Evolutionary conservation across 2,888 invertebrate genomes (phyloP).

Genomic region (Apotomis betuletana): DNA sequence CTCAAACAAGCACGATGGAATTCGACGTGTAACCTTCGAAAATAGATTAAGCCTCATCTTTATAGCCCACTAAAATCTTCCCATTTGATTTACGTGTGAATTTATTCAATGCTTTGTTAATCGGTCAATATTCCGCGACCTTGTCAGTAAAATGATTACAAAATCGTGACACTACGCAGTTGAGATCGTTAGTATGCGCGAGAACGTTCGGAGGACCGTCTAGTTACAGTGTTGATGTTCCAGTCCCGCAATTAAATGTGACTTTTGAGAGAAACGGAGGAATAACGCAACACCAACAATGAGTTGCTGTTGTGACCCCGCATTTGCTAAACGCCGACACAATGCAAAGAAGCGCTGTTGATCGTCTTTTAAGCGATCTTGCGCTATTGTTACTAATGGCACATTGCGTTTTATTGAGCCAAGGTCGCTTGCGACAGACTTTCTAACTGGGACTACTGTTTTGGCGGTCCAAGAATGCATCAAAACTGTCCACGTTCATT

Average conservation of each 20-base stretch:
- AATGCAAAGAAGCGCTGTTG: slow-evolving; percentile 74
- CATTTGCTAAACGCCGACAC: slow-evolving; percentile 71
- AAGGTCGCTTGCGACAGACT: slow-evolving; percentile 78
- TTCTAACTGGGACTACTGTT: slow-evolving; percentile 73
- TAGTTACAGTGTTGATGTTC: slow-evolving; percentile 54
- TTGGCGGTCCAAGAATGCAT: slow-evolving; percentile 59
- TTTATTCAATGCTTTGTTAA: slow-evolving; percentile 43
- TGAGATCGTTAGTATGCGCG: slow-evolving; percentile 57
- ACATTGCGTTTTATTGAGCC: slow-evolving; percentile 72
- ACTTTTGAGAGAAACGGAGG: slow-evolving; percentile 68
- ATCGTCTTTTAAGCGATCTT: slow-evolving; percentile 82
- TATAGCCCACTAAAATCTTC: slow-evolving; percentile 36
- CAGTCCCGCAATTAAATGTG: slow-evolving; percentile 67
- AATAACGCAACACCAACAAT: slow-evolving; percentile 71
- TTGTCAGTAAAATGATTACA: slow-evolving; percentile 56
- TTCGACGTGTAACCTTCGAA: slow-evolving; percentile 33
- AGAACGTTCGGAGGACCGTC: slow-evolving; percentile 52
- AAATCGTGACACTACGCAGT: slow-evolving; percentile 62
- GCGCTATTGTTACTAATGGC: slow-evolving; percentile 73
- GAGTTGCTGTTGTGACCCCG: slow-evolving; percentile 67
- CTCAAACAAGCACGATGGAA: slow-evolving; percentile 32
- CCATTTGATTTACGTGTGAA: slow-evolving; percentile 38
- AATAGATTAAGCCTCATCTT: slow-evolving; percentile 38
- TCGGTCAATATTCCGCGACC: slow-evolving; percentile 41
- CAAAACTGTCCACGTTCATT: slow-evolving; percentile 61